Base-by-base conservation (phyloP, 1,140 invertebrate genomes). In the Calephelis virginiensis region DNA sequence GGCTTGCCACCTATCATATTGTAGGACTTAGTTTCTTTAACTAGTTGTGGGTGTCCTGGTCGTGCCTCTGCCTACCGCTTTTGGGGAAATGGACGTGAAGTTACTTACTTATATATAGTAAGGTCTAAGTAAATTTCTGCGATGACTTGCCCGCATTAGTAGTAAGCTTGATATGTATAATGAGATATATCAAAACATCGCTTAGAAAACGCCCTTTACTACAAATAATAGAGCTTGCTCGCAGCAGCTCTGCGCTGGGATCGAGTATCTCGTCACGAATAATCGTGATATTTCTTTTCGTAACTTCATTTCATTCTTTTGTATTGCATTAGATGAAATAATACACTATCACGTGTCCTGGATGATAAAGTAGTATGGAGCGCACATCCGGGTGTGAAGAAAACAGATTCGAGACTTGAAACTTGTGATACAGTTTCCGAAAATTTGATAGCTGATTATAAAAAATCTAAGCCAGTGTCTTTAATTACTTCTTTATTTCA, bases 221-320 rank as follows among this genome's bases (percentile, higher is more conserved):
- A 59, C 37, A 59, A 59, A 59, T 59, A 59, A 59, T 59, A 59
- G 53, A 59, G 10, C 28, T 38, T 17, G 53, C 53, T 37, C 8
- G 17, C 17, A 14, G 28, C 53, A 17, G 53, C 17, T 12, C 53
- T 11, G 53, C 53, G 53, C 53, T 59, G 53, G 53, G 53, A 59
- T 59, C 53, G 28, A 17, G 53, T 59, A n/a, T 59, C 53, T 40
- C 28, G 53, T 37, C 53, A 59, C 53, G 53, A 59, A 59, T 12
- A 37, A 59, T 59, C 53, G 53, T 59, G 53, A 59, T 59, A 59
- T 59, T 59, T 59, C 28, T 59, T 59, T 59, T 59, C 53, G 53
- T 59, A 59, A 59, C 53, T 59, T 28, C 53, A 59, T 59, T 59
- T 37, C 11, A 59, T 59, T 59, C 53, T 59, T 59, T 59, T 59